These are phyloP conservation scores for Pogonophryne albipinna DNA, from an alignment of 2,797 vertebrate species.

Conservation along the genomic window DNA sequence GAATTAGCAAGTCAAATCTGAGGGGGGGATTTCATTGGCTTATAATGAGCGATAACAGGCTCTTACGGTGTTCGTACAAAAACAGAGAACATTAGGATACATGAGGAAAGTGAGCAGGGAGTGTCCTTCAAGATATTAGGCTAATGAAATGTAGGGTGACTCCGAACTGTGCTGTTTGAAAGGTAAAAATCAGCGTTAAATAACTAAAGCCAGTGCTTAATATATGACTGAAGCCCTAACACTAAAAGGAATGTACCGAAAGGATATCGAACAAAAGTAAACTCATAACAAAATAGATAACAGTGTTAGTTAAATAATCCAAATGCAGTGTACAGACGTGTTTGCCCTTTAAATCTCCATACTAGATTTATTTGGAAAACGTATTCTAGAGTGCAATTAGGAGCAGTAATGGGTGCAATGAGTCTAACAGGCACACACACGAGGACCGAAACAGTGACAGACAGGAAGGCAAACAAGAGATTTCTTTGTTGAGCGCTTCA, in stretches of 20 bases:
- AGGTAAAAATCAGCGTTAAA: neutral
- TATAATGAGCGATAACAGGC: constrained; percentile 46
- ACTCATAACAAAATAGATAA: no score
- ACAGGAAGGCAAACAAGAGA: constrained; percentile 4
- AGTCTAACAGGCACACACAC: constrained; percentile 21
- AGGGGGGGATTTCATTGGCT: constrained; percentile 14
- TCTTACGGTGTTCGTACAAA: constrained; percentile 51
- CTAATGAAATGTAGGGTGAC: neutral
- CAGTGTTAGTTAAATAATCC: neutral
- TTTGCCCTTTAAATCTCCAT: neutral
- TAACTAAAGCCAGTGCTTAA: neutral
- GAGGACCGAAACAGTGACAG: constrained; percentile 1
- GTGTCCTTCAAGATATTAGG: constrained; percentile 5
- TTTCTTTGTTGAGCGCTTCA: constrained; percentile 35
- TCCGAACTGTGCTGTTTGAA: constrained; percentile 3
- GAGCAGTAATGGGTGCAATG: constrained; percentile 32
- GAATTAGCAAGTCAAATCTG: constrained; percentile 75
- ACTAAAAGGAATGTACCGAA: neutral
- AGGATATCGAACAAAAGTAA: neutral
- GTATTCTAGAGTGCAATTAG: constrained; percentile 28
- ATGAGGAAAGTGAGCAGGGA: neutral
- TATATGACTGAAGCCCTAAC: neutral
- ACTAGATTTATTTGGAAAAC: constrained; percentile 38
- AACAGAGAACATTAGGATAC: neutral
- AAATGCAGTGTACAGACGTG: neutral